phyloP scores from a whole-genome alignment of 92 coral and sea anemone genomes.

The Porites lobata region DNA sequence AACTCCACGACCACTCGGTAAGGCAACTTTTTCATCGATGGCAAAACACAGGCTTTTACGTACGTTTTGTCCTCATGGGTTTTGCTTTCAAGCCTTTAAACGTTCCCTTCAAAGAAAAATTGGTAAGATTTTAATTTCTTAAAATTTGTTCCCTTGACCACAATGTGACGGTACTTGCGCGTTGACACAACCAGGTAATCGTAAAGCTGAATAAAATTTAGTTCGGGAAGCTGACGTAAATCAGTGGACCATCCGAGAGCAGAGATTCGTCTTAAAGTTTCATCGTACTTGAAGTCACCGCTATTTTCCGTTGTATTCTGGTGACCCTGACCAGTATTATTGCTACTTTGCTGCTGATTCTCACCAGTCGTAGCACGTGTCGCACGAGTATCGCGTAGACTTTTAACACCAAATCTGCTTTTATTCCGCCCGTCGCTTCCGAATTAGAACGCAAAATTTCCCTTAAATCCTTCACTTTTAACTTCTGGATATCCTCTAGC shows the following conservation, averaged over 20 bases:
- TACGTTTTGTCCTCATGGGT: constrained; percentile 34
- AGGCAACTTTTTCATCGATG: constrained; percentile 46
- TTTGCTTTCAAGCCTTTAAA: constrained; percentile 50
- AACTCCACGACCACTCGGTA: constrained; percentile 46
- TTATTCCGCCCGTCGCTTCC: constrained; percentile 58
- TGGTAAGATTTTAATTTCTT: constrained; percentile 61
- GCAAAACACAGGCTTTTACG: constrained; percentile 50
- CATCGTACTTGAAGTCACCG: constrained; percentile 41
- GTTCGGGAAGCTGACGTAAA: constrained; percentile 52
- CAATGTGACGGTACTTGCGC: constrained; percentile 54
- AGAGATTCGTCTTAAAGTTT: constrained; percentile 40
- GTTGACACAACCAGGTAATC: constrained; percentile 71
- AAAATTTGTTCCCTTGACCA: constrained; percentile 58
- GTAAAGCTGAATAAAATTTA: constrained; percentile 63
- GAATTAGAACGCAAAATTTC: constrained; percentile 55
- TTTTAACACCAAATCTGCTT: constrained; percentile 63
- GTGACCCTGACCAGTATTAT: constrained; percentile 30
- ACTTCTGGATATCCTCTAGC: constrained; percentile 64
- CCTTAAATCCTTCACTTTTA: constrained; percentile 46
- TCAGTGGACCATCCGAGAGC: constrained; percentile 70
- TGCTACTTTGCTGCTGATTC: constrained; percentile 37
- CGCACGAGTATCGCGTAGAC: constrained; percentile 57
- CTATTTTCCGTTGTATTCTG: constrained; percentile 26
- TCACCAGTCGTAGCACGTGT: constrained; percentile 35
- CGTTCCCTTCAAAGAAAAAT: constrained; percentile 50